Evolutionary conservation across 2,888 invertebrate genomes (phyloP), one percentile per base, ranked within the genome.

Genomic region (Cynaeus angustus): DNA sequence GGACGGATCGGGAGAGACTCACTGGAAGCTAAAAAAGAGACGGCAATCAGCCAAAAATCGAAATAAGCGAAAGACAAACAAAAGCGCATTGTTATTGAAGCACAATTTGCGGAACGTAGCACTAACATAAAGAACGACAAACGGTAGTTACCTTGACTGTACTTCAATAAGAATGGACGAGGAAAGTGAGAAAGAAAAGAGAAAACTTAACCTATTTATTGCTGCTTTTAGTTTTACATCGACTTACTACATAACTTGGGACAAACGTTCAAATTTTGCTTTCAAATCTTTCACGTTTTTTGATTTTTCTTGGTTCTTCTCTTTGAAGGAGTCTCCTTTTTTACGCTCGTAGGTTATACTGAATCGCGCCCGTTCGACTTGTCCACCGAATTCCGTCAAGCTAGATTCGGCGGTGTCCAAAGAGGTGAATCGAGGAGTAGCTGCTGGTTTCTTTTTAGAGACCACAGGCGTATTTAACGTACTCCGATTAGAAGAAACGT

Each of bases 1-100:
- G 72, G 89, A 85, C 79, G 86, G 83, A 86, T 83, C 1, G 86
- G 84, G 3, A 86, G 84, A 43, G 75, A 69, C 67, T 81, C 80
- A 33, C 66, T 76, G 28, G 81, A 78, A 3, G 41, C 61, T 67
- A 70, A 66, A 62, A 58, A 38, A 30, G 6, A 10, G n/a, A 53
- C 30, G 10, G 7, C 14, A 41, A 21, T 58, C n/a, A 48, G 1
- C 13, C 26, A 59, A 30, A 10, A 45, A 46, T 28, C 3, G 12
- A 37, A 14, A 12, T 8, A 8, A 3, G 26, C 12, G 7, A 8
- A 43, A 30, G 43, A 66, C 66, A 66, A 28, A 68, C 68, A 68
- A 55, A 65, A 64, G 68, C 64, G 41, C 50, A 48, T 50, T n/a
- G 10, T 59, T 53, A 53, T 53, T 64, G 52, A 64, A 64, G 64